Base-by-base conservation (phyloP, 1,140 invertebrate species). In the Oedothorax gibbosus region DNA sequence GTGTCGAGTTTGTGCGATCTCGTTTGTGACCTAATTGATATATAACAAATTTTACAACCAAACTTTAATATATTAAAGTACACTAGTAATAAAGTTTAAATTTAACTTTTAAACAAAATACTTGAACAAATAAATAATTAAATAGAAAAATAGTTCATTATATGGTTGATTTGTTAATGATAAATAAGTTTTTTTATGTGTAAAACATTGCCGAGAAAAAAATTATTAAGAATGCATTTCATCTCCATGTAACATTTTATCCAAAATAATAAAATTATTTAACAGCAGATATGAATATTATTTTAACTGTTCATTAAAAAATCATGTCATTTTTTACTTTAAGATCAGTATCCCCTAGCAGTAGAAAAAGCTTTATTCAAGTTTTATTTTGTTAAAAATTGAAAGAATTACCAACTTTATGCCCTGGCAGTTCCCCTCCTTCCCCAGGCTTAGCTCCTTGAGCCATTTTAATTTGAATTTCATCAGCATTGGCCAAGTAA, bases 401-500 rank as follows among this genome's bases (percentile, higher is more conserved):
- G 35, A 35, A 35, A 35, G 54, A 20, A 53, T 57, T 18, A 73
- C 21, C 20, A 49, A 99, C 97, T 89, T 94, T 94, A 86, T 94
- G 95, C 87, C 96, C 95, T 0, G 97, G 97, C 15, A 99, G 90
- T 91, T 99, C 97, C 18, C 97, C 97, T 64, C 97, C 97, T 92
- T 98, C 97, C 4, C 97, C 97, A 0, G 97, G 97, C 88, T 99
- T 99, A 20, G 97, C 97, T 14, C 97, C 97, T 91, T 99, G 97
- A 20, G 97, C 97, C 97, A 99, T 98, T 92, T 99, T 99, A 88
- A 99, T 99, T 91, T 99, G 97, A 76, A 99, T 89, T 90, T 98
- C 97, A 90, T 98, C 97, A 15, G 98, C 96, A 91, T 99, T 96
- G 12, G 97, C 97, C 51, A 99, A 91, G 89, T 99, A 99, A 0